phyloP scores from a whole-genome alignment of 2,113 vertebrate genomes.

The Mesocricetus auratus region DNA sequence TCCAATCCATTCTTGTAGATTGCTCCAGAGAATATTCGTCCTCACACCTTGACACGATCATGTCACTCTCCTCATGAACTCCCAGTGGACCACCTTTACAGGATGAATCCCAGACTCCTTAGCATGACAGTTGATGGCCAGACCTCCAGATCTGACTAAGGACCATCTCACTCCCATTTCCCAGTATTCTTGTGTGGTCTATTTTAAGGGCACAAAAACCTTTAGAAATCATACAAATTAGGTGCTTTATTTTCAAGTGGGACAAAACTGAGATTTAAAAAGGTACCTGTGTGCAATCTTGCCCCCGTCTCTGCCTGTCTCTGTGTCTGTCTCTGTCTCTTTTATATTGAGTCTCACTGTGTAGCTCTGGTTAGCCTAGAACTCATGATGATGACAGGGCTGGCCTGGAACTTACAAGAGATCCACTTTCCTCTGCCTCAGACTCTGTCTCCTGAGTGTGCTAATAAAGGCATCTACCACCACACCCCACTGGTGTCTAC shows the following conservation, averaged over 20 bases:
- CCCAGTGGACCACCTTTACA: not conserved
- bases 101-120: not conserved
- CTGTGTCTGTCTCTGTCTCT: not conserved
- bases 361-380: not conserved
- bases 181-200: rapidly evolving
- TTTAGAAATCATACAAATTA: not conserved
- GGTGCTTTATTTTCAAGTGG: not conserved
- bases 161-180: not conserved
- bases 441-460: not conserved
- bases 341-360: not conserved
- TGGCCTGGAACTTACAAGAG: not conserved
- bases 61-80: not conserved
- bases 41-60: not conserved
- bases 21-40: not conserved
- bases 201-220: not conserved
- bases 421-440: not conserved
- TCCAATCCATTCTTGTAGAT: not conserved
- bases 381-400: no score
- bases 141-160: not conserved
- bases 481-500: rapidly evolving
- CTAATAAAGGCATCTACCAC: not conserved
- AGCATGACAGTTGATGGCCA: rapidly evolving
- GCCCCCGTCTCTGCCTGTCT: not conserved
- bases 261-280: not conserved
- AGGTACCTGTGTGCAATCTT: not conserved